phyloP scores from a whole-genome alignment of 2,797 vertebrate genomes.

The Manis crassicaudata region DNA sequence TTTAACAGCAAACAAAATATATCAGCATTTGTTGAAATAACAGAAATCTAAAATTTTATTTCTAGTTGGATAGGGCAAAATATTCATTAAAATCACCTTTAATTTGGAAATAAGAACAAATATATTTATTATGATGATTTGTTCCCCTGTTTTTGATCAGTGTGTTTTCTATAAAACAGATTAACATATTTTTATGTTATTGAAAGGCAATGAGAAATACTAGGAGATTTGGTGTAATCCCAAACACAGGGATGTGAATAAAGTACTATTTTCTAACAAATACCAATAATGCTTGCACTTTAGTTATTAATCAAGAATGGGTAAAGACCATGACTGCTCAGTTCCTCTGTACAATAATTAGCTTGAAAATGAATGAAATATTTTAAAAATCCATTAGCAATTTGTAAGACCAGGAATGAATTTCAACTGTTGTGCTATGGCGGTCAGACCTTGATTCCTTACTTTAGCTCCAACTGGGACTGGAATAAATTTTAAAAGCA shows the following conservation, averaged over 20 bases:
- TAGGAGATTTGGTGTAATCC: neutral
- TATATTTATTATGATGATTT: neutral
- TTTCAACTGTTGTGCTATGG: neutral
- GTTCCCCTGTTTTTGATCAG: neutral
- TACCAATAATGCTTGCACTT: rapidly evolving
- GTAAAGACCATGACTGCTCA: neutral
- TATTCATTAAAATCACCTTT: neutral
- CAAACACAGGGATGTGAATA: no score
- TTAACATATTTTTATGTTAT: neutral
- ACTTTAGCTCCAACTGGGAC: neutral
- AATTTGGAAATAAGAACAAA: neutral
- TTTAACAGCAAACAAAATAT: neutral
- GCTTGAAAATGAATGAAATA: neutral
- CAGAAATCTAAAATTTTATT: neutral
- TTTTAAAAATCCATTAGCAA: neutral
- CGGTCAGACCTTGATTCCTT: neutral
- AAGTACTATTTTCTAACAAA: neutral
- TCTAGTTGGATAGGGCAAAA: neutral
- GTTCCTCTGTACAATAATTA: neutral
- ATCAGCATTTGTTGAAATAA: neutral
- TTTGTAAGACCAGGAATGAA: neutral
- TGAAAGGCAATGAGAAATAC: neutral
- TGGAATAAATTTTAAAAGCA: neutral
- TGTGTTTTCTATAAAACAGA: neutral
- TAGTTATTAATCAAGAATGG: neutral